Evolutionary conservation across 2,797 vertebrate species (phyloP).

Genomic region (Enteromius afrohamiltoni): DNA sequence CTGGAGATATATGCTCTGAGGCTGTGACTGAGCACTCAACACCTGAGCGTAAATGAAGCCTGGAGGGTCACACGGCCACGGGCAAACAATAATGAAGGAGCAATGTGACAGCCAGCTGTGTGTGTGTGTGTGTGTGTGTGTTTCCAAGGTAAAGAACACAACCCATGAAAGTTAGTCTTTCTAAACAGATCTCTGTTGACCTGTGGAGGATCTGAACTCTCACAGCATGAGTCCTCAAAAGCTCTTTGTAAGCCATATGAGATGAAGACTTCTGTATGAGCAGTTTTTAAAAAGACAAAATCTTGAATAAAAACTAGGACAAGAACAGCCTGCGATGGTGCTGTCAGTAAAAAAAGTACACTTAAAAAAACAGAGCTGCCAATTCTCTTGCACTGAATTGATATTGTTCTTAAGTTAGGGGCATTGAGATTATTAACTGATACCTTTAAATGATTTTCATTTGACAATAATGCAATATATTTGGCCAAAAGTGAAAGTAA

Average conservation of each 20-base stretch:
- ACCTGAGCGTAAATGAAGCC: slow-evolving; percentile 81
- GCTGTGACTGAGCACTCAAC: slow-evolving; percentile 78
- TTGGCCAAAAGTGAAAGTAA: not conserved
- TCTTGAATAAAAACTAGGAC: not conserved
- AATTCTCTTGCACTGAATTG: not conserved
- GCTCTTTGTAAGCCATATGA: not conserved
- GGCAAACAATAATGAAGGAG: slow-evolving; percentile 77
- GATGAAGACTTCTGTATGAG: not conserved
- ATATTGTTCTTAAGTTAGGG: not conserved
- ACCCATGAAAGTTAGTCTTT: slow-evolving; percentile 33
- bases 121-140: slow-evolving; percentile 46
- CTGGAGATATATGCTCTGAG: slow-evolving; percentile 53
- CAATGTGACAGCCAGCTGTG: slow-evolving; percentile 77
- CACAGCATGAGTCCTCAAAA: slow-evolving; percentile 16
- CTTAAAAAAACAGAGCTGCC: not conserved
- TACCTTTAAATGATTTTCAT: not conserved
- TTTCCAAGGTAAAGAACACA: slow-evolving; percentile 30
- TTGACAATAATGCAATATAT: not conserved
- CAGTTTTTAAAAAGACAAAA: not conserved
- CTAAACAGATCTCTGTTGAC: slow-evolving; percentile 31
- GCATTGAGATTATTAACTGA: not conserved
- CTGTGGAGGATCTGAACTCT: slow-evolving; percentile 13
- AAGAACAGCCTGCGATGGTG: not conserved
- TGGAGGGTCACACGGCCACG: slow-evolving; percentile 73
- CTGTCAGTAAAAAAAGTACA: not conserved